phyloP scores from a whole-genome alignment of 2,113 vertebrate species.

The Pollachius pollachius region DNA sequence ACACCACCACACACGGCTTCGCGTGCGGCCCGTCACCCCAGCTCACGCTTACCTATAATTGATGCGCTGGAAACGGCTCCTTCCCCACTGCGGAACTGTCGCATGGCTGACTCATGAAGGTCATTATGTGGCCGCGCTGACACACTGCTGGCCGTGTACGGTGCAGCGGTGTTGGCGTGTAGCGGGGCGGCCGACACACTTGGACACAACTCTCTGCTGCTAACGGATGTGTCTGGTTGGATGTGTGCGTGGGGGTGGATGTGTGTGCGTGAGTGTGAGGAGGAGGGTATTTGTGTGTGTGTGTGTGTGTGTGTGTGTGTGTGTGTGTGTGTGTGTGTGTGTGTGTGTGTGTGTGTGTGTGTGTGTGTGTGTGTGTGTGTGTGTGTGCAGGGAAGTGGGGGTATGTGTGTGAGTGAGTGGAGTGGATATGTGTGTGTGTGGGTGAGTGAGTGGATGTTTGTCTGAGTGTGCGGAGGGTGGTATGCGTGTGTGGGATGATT shows the following conservation, averaged over 20 bases:
- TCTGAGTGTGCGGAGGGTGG: too few relatives aligned
- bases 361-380: background rate
- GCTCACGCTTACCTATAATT: conserved; percentile 67
- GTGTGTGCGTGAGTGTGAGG: background rate
- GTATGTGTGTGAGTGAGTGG: background rate
- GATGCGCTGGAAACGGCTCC: conserved; percentile 60
- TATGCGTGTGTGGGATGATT: too few relatives aligned
- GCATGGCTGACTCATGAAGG: conserved; percentile 62
- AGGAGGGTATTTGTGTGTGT: background rate
- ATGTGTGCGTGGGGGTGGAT: background rate
- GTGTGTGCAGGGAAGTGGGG: background rate
- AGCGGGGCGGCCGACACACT: background rate
- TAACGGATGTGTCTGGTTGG: background rate
- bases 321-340: background rate
- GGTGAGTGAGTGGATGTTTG: too few relatives aligned
- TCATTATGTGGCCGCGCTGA: conserved; percentile 40
- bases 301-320: background rate
- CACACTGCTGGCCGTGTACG: background rate
- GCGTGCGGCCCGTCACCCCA: conserved; percentile 68
- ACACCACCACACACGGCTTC: conserved; percentile 44
- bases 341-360: background rate
- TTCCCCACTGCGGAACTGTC: conserved; percentile 46
- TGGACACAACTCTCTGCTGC: too few relatives aligned
- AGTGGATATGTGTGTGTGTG: background rate
- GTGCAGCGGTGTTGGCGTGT: background rate